Percentiles rank a stretch among this genome's conserved stretches.
Evolutionary conservation across 1,140 invertebrate genomes (phyloP).

Genomic region (Pseudomyrmex gracilis): DNA sequence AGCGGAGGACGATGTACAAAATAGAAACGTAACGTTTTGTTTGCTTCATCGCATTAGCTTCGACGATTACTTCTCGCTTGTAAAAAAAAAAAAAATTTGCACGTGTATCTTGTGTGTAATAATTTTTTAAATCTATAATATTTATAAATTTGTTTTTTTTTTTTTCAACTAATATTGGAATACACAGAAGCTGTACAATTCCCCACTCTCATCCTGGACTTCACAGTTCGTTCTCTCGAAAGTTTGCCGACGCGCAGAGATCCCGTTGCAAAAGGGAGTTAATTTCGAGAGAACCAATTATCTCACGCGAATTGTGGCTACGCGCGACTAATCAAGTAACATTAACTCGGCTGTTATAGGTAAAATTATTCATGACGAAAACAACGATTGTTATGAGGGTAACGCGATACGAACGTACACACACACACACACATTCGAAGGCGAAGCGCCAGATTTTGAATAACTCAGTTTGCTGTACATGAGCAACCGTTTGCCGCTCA

Average conservation of each 20-base stretch:
- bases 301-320: not conserved
- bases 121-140: not conserved
- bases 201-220: no score
- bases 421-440: not conserved
- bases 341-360: conserved; percentile 15
- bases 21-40: conserved; percentile 2
- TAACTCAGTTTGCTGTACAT: conserved; percentile 6
- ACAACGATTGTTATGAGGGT: not conserved
- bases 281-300: not conserved
- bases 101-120: not conserved
- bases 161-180: no score
- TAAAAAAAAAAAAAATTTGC: conserved; percentile 12
- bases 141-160: no score
- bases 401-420: not conserved
- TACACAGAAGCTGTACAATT: no score
- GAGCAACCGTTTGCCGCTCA: not conserved
- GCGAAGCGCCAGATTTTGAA: conserved; percentile 1
- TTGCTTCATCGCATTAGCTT: not conserved
- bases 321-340: conserved; percentile 14
- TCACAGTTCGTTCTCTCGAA: no score
- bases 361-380: conserved; percentile 39
- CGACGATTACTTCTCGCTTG: not conserved
- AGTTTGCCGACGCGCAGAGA: no score
- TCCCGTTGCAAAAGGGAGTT: not conserved
- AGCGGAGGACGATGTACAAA: not conserved